A percentile compares a stretch with the other conserved stretches of the same genome.
Evolutionary conservation across 2,113 vertebrate genomes (phyloP).

Genomic region (Phaetusa simplex): DNA sequence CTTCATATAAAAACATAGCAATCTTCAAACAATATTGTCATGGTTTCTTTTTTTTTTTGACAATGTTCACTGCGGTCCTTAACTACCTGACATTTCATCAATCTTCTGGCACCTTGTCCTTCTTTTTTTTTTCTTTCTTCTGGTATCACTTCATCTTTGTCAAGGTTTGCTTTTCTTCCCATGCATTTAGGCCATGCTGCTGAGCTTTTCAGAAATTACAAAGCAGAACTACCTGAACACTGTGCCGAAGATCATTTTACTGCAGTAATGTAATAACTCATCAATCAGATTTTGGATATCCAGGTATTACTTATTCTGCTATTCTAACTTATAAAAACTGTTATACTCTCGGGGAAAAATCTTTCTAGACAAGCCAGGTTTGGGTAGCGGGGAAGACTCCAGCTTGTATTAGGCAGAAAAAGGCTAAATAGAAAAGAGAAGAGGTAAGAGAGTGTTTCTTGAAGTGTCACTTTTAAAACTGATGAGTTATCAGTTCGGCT

Average conservation of each 20-base stretch:
- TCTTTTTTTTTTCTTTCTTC: not conserved
- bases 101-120: not conserved
- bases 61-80: not conserved
- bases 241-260: not conserved
- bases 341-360: not conserved
- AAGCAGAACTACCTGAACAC: not conserved
- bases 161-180: slow-evolving; percentile 50
- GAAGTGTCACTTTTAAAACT: not conserved
- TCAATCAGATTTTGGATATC: slow-evolving; percentile 4
- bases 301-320: not conserved
- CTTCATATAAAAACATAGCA: not conserved
- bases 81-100: slow-evolving; percentile 3
- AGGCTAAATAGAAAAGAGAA: not conserved
- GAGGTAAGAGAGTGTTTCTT: not conserved
- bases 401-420: not conserved
- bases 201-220: slow-evolving; percentile 5
- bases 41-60: not conserved
- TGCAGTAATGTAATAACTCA: not conserved
- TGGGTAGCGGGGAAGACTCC: not conserved
- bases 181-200: not conserved
- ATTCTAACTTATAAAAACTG: slow-evolving; percentile 30
- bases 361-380: not conserved
- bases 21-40: not conserved
- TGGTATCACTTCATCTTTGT: slow-evolving; percentile 40
- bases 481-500: not conserved